Evolutionary conservation across 2,113 vertebrate species (phyloP).

Genomic region (Polyodon spathula): DNA sequence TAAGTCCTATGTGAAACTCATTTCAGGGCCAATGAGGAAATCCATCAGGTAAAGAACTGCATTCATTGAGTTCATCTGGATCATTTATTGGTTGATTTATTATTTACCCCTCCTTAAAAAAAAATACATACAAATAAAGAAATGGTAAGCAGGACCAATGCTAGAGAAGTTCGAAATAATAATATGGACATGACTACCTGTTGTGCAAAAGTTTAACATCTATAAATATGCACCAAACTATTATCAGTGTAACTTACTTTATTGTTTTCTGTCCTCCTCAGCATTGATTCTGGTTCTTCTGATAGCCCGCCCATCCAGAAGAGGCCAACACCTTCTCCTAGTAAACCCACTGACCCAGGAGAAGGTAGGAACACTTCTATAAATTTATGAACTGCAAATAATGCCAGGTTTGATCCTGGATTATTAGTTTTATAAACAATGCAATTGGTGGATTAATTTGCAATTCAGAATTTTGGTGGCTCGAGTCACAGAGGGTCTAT

Average conservation of each 20-base stretch:
- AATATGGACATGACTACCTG: background rate
- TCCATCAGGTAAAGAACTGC: slow-evolving; percentile 60
- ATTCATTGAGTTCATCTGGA: no score
- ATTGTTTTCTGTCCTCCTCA: slow-evolving; percentile 26
- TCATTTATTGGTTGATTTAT: no score
- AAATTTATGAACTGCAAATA: background rate
- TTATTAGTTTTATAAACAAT: background rate
- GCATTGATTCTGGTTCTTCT: slow-evolving; percentile 77
- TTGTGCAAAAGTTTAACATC: background rate
- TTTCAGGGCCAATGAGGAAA: slow-evolving; percentile 80
- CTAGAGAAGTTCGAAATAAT: no score
- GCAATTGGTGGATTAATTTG: background rate
- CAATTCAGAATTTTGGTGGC: no score
- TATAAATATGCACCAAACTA: background rate
- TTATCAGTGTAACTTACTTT: no score
- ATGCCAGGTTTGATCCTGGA: background rate
- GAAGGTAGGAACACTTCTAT: slow-evolving; percentile 68
- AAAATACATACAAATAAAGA: background rate
- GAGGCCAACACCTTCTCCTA: slow-evolving; percentile 77
- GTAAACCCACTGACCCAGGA: slow-evolving; percentile 65
- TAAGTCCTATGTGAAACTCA: slow-evolving; percentile 96
- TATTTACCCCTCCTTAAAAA: background rate
- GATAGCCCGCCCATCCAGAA: slow-evolving; percentile 86
- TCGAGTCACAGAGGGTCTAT: no score
- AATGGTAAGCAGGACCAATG: no score